Conservation (phyloP, 2,797 vertebrate species). For the Salmo trutta region DNA sequence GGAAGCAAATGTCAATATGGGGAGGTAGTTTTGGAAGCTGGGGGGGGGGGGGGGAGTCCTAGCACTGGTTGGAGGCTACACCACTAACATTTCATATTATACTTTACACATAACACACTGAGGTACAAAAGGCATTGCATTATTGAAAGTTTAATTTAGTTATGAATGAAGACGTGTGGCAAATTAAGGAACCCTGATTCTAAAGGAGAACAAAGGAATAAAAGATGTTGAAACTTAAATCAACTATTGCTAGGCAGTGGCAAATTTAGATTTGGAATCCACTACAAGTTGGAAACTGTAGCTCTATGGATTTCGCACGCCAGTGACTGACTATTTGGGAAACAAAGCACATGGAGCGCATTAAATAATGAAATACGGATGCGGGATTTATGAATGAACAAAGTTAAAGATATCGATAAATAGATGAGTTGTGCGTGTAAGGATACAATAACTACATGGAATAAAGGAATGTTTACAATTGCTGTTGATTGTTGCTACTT, state of each 20-base stretch:
- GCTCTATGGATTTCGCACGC: no score
- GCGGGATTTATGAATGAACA: no score
- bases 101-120: not conserved
- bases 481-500: no score
- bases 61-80: not conserved
- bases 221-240: not conserved
- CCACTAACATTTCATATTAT: not conserved
- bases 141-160: not conserved
- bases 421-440: no score
- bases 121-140: not conserved
- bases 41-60: not conserved
- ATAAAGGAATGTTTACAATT: no score
- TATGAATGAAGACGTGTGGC: not conserved
- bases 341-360: no score
- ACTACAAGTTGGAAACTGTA: not conserved
- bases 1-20: not conserved
- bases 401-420: no score
- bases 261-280: not conserved
- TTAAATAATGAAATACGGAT: no score
- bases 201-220: not conserved
- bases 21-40: not conserved
- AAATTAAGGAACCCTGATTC: not conserved
- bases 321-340: no score
- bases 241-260: not conserved
- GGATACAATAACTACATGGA: no score